Evolutionary conservation across 1,140 invertebrate genomes (phyloP).

Genomic region (Drosophila chauvacae): DNA sequence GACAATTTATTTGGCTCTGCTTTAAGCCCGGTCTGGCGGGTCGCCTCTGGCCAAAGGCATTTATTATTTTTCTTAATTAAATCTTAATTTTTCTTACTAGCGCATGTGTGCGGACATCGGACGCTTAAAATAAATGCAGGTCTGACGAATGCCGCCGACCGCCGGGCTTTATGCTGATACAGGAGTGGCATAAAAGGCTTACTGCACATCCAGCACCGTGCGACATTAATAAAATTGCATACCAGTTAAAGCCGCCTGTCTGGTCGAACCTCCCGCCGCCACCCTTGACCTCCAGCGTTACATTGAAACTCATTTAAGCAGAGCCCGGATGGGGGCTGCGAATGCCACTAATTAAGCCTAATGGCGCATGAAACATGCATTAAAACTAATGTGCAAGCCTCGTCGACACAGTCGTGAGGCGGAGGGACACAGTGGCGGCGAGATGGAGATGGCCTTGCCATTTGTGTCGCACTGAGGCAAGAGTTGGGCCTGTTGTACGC

Average conservation of each 20-base stretch:
- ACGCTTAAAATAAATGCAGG: constrained; percentile 44
- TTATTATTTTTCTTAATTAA: constrained; percentile 82
- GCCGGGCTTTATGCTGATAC: constrained; percentile 49
- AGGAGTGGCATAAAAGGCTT: constrained; percentile 14
- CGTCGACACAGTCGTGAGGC: constrained; percentile 22
- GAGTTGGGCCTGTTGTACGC: constrained; percentile 19
- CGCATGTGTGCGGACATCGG: constrained; percentile 20
- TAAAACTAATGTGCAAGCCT: constrained; percentile 79
- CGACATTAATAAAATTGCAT: constrained; percentile 59
- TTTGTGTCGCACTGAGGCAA: constrained; percentile 33
- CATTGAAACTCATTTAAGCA: constrained; percentile 67
- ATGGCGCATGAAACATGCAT: constrained; percentile 82
- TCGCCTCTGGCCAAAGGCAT: constrained; percentile 47
- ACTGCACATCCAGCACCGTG: constrained; percentile 30
- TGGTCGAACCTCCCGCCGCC: background rate
- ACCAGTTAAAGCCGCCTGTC: constrained; percentile 18
- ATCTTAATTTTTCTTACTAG: constrained; percentile 62
- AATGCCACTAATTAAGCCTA: constrained; percentile 80
- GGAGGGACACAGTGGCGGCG: background rate
- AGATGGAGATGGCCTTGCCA: constrained; percentile 23
- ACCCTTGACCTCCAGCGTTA: constrained; percentile 33
- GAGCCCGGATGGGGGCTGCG: constrained; percentile 20
- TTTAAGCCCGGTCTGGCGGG: constrained; percentile 22
- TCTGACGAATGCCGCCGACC: constrained; percentile 21
- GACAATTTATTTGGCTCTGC: constrained; percentile 63